Evolutionary conservation across 2,797 vertebrate genomes (phyloP).

Genomic region (Enteromius paludinosus): DNA sequence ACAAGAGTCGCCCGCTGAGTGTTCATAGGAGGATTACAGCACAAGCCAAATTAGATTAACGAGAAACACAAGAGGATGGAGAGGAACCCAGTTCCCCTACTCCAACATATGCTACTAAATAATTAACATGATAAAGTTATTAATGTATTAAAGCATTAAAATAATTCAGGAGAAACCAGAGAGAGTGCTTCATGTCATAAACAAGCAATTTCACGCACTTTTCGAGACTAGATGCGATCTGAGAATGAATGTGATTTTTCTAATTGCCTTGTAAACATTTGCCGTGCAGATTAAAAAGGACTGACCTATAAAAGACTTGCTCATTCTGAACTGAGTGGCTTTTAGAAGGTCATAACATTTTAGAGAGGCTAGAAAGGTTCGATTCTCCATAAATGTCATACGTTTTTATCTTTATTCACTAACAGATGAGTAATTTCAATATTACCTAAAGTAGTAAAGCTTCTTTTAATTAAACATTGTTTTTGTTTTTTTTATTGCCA

Average conservation of each 20-base stretch:
- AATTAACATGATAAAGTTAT: slow-evolving; percentile 18
- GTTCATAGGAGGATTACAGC: slow-evolving; percentile 34
- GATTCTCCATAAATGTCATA: neutral
- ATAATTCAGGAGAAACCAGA: neutral
- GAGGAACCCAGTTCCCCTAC: neutral
- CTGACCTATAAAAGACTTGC: slow-evolving; percentile 19
- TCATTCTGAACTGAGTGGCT: neutral
- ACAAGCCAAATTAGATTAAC: slow-evolving; percentile 16
- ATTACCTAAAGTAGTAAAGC: neutral
- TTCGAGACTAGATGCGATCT: neutral
- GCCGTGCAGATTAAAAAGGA: slow-evolving; percentile 24
- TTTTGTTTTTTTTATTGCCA: neutral
- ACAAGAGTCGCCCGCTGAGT: slow-evolving; percentile 17
- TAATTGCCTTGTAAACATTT: slow-evolving; percentile 14
- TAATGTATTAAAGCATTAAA: slow-evolving; percentile 3
- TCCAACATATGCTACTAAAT: neutral
- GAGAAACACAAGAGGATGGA: neutral
- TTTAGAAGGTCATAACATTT: slow-evolving; percentile 29
- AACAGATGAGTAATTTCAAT: neutral
- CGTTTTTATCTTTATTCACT: slow-evolving; percentile 10
- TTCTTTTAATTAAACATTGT: neutral
- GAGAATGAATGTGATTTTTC: neutral
- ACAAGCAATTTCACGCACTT: neutral
- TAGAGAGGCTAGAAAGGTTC: neutral
- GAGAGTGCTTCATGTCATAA: neutral